These are phyloP conservation scores for Capreolus pygargus DNA, from an alignment of 2,113 vertebrate species.

Conservation along the genomic window DNA sequence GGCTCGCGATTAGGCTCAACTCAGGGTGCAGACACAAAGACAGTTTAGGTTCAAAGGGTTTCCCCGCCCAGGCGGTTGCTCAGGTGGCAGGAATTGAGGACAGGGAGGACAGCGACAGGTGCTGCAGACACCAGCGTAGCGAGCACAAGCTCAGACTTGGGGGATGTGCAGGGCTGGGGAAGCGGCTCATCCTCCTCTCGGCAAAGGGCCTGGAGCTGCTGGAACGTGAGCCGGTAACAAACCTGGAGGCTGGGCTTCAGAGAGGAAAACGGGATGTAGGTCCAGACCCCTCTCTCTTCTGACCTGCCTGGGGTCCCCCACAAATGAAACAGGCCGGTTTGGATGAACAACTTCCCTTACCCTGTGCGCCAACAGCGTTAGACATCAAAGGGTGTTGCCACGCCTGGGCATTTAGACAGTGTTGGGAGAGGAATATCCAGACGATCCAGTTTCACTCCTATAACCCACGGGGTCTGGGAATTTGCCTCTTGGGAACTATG, in stretches of 20 bases:
- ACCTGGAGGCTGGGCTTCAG: background rate
- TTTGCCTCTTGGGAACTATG: background rate
- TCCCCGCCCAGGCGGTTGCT: conserved; percentile 40
- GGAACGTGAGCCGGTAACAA: accelerated
- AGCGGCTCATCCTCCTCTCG: background rate
- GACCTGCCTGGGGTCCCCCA: background rate
- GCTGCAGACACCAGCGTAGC: background rate
- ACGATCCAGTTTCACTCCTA: background rate
- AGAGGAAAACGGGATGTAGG: background rate
- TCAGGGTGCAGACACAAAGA: conserved; percentile 20
- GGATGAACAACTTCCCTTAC: background rate
- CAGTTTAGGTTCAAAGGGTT: conserved; percentile 61
- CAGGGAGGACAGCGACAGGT: conserved; percentile 13
- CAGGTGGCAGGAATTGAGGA: conserved; percentile 3
- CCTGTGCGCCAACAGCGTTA: background rate
- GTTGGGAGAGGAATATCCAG: background rate
- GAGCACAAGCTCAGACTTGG: background rate
- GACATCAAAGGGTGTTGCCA: background rate
- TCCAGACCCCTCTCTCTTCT: background rate
- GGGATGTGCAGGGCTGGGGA: background rate
- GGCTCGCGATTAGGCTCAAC: background rate
- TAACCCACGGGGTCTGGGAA: background rate
- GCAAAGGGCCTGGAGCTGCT: background rate
- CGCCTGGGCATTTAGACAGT: background rate
- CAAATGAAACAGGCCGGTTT: background rate